These are phyloP conservation scores for Mechanitis mazaeus DNA, from an alignment of 2,888 invertebrate genomes.

Conservation along the genomic window DNA sequence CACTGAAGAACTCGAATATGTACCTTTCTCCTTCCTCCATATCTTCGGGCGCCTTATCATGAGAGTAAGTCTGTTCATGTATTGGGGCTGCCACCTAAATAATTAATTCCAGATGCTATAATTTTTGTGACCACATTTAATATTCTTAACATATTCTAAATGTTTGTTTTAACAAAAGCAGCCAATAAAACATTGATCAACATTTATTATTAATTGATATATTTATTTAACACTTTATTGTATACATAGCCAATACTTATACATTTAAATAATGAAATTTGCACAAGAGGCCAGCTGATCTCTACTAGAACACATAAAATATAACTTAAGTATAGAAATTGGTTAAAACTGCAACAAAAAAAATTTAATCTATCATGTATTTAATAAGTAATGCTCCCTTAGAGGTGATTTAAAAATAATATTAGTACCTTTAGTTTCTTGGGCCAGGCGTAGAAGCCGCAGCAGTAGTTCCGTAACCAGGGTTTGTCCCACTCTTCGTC, in stretches of 20 bases:
- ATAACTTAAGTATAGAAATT: too few relatives aligned
- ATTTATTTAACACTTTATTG: constrained; percentile 5
- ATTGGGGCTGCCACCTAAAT: constrained; percentile 81
- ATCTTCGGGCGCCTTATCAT: constrained; percentile 71
- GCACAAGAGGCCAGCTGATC: too few relatives aligned
- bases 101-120: too few relatives aligned
- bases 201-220: not conserved
- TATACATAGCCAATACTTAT: not conserved
- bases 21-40: constrained; percentile 80
- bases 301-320: too few relatives aligned
- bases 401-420: not conserved
- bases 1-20: constrained; percentile 81
- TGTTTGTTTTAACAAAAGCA: too few relatives aligned
- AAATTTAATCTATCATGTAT: too few relatives aligned
- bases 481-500: constrained; percentile 85
- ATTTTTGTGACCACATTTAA: too few relatives aligned
- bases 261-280: too few relatives aligned
- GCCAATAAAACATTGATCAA: too few relatives aligned
- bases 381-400: too few relatives aligned
- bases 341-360: too few relatives aligned
- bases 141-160: too few relatives aligned
- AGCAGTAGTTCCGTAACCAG: constrained; percentile 81
- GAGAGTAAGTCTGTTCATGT: constrained; percentile 76
- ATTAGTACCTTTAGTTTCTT: constrained; percentile 69
- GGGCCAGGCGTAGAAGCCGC: constrained; percentile 78